Evolutionary conservation across 2,113 vertebrate genomes (phyloP).

Genomic region (Chelonoidis abingdonii): DNA sequence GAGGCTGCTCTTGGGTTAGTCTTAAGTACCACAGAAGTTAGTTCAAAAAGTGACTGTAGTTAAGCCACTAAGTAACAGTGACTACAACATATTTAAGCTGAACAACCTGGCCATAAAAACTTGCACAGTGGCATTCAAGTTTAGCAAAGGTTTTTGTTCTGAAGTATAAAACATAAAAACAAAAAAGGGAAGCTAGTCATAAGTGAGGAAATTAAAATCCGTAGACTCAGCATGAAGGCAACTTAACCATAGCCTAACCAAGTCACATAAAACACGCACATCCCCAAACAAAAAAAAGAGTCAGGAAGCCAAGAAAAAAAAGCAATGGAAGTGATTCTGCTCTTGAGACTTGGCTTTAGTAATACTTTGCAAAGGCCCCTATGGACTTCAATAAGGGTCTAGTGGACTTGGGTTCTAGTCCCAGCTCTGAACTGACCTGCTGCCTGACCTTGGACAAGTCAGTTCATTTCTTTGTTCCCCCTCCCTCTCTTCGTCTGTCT

Average conservation of each 20-base stretch:
- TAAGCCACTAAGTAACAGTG: slow-evolving; percentile 11
- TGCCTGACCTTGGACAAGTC: not conserved
- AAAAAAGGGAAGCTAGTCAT: slow-evolving; percentile 44
- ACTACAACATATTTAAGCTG: slow-evolving; percentile 53
- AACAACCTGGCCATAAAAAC: slow-evolving; percentile 38
- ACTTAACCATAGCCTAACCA: not conserved
- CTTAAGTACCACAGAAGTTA: slow-evolving; percentile 55
- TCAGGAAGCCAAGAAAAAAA: not conserved
- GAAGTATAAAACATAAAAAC: not conserved
- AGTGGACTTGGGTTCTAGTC: not conserved
- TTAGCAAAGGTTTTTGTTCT: slow-evolving; percentile 43
- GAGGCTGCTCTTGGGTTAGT: not conserved
- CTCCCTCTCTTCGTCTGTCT: not conserved
- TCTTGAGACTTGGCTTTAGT: not conserved
- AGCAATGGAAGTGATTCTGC: not conserved
- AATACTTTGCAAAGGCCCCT: not conserved
- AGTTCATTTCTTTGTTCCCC: not conserved
- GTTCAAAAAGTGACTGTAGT: slow-evolving; percentile 5
- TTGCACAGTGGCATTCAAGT: slow-evolving; percentile 18
- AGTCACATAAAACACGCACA: not conserved
- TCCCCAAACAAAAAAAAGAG: not conserved
- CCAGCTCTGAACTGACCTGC: not conserved
- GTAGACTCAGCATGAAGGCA: slow-evolving; percentile 37
- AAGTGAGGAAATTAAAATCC: slow-evolving; percentile 55
- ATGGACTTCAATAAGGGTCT: not conserved